Evolutionary conservation across 2,888 invertebrate species (phyloP).

Genomic region (Nephrotoma appendiculata): DNA sequence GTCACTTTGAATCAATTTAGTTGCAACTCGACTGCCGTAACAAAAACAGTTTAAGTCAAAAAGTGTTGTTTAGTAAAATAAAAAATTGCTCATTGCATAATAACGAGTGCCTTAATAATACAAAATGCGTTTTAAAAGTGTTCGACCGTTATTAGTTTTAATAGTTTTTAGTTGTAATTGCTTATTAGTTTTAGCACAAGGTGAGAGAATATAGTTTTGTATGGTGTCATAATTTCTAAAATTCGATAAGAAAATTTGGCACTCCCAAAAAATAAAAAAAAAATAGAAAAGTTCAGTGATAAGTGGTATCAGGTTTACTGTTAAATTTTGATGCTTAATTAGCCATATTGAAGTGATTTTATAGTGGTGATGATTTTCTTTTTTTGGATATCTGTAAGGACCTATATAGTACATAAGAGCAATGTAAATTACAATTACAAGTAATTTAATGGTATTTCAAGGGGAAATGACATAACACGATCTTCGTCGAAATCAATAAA

Average conservation of each 20-base stretch:
- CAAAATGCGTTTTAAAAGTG: not conserved
- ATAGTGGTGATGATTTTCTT: not conserved
- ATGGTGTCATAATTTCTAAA: not conserved
- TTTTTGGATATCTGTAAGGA: not conserved
- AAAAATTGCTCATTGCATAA: not conserved
- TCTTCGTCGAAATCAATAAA: not conserved
- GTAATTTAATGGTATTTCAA: not conserved
- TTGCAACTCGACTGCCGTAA: not conserved
- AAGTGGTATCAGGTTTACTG: not conserved
- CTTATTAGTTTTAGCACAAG: not conserved
- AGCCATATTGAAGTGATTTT: not conserved
- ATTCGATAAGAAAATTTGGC: not conserved
- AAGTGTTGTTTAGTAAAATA: not conserved
- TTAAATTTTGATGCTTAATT: not conserved
- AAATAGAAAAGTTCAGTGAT: not conserved
- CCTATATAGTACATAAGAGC: not conserved
- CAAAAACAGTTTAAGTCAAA: not conserved
- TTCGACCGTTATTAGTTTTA: not conserved
- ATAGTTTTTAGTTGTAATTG: not conserved
- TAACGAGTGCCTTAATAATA: not conserved
- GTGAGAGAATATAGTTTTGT: not conserved
- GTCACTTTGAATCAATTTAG: not conserved
- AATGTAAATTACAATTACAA: not conserved
- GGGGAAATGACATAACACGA: not conserved
- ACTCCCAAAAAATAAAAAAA: not conserved